These are phyloP conservation scores for Bombyx mori DNA, from an alignment of 1,140 invertebrate species.

Conservation along the genomic window ASM3026992v2 NC_085117.1:12306001-12306500, in stretches of 20 bases:
- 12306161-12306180: background rate
- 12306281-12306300: conserved; percentile 16
- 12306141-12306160: background rate
- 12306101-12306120: background rate
- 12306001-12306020: conserved; percentile 20
- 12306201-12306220: conserved; percentile 8
- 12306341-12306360: conserved; percentile 18
- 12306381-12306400: conserved; percentile 27
- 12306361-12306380: conserved; percentile 18
- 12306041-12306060: conserved; percentile 22
- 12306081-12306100: background rate
- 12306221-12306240: conserved; percentile 19
- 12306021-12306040: conserved; percentile 38
- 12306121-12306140: background rate
- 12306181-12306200: conserved; percentile 1
- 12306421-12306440: conserved; percentile 43
- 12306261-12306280: conserved; percentile 16
- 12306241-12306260: conserved; percentile 13
- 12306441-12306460: conserved; percentile 41
- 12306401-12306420: conserved; percentile 31
- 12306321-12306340: conserved; percentile 16
- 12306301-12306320: conserved; percentile 15
- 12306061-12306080: conserved; percentile 25
- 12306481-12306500: conserved; percentile 24
- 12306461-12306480: conserved; percentile 49